Conservation (phyloP, 2,113 vertebrate genomes). For the Tichodroma muraria region DNA sequence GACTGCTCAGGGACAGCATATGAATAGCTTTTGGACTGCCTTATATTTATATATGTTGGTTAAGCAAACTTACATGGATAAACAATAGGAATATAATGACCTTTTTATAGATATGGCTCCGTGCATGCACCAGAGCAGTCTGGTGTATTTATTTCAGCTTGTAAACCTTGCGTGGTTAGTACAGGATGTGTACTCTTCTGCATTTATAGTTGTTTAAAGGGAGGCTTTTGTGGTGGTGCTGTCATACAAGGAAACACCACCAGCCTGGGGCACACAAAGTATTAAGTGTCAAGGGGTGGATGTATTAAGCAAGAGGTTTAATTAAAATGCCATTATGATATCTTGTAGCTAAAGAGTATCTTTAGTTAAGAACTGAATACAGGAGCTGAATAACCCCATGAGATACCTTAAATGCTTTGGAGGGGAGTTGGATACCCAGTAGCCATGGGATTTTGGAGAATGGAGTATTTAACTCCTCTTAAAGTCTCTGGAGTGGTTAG, state of each 20-base stretch:
- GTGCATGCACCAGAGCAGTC: not conserved
- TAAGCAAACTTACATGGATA: constrained; percentile 11
- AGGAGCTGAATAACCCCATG: not conserved
- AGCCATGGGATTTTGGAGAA: not conserved
- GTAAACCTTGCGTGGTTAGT: not conserved
- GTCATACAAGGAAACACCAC: not conserved
- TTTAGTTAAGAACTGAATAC: not conserved
- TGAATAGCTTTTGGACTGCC: not conserved
- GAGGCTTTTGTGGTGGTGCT: not conserved
- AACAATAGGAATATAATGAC: constrained; percentile 4
- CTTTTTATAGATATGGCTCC: not conserved
- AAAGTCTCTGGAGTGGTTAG: not conserved
- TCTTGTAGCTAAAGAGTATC: not conserved
- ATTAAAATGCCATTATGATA: not conserved
- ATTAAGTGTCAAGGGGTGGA: not conserved
- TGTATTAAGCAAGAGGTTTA: not conserved
- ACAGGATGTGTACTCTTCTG: constrained; percentile 33
- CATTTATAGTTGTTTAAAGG: constrained; percentile 21
- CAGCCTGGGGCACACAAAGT: not conserved
- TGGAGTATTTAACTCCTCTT: not conserved
- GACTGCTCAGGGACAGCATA: not conserved
- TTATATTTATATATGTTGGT: not conserved
- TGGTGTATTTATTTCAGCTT: constrained; percentile 19
- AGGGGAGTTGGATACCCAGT: not conserved
- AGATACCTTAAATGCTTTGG: not conserved